Conservation (phyloP, 2,113 vertebrate species). For the Xyrauchen texanus region DNA sequence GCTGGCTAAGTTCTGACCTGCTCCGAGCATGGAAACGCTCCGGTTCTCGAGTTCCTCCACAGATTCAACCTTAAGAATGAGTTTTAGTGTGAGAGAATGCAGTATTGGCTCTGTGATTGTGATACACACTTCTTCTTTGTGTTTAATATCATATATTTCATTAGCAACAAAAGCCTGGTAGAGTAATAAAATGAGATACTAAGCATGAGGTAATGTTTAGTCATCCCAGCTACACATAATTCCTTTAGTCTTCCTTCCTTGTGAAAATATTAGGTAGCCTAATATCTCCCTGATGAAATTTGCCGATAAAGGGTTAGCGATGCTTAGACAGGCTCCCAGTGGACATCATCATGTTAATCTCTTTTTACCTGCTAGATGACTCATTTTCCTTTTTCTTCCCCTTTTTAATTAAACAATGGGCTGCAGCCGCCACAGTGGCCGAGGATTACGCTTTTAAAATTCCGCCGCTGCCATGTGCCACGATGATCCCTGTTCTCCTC, state of each 20-base stretch:
- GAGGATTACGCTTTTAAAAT: slow-evolving; percentile 25
- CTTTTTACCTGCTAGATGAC: slow-evolving; percentile 49
- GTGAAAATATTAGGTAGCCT: slow-evolving; percentile 45
- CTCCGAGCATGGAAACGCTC: slow-evolving; percentile 17
- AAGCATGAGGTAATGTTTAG: slow-evolving; percentile 7
- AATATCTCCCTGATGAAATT: slow-evolving; percentile 52
- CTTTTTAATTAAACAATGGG: slow-evolving; percentile 45
- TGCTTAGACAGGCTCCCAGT: slow-evolving; percentile 42
- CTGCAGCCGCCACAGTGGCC: neutral
- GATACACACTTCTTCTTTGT: neutral
- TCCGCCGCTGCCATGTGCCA: slow-evolving; percentile 2
- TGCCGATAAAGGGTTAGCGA: slow-evolving; percentile 44
- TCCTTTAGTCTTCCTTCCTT: slow-evolving; percentile 15
- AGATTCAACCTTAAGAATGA: neutral
- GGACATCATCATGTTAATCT: slow-evolving; percentile 54
- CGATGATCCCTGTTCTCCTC: slow-evolving; percentile 31
- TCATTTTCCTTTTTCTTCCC: slow-evolving; percentile 30
- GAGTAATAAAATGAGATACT: neutral
- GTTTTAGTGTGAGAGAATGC: no score
- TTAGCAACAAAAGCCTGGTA: slow-evolving; percentile 1
- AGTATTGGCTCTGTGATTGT: neutral
- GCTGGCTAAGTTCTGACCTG: slow-evolving; percentile 31
- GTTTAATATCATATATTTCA: neutral
- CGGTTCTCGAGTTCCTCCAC: slow-evolving; percentile 5
- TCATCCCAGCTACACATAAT: slow-evolving; percentile 1